Percentiles rank a stretch among this genome's conserved stretches.
These are phyloP conservation scores for Tragelaphus scriptus DNA, from an alignment of 2,113 vertebrate genomes.

Conservation along the genomic window DNA sequence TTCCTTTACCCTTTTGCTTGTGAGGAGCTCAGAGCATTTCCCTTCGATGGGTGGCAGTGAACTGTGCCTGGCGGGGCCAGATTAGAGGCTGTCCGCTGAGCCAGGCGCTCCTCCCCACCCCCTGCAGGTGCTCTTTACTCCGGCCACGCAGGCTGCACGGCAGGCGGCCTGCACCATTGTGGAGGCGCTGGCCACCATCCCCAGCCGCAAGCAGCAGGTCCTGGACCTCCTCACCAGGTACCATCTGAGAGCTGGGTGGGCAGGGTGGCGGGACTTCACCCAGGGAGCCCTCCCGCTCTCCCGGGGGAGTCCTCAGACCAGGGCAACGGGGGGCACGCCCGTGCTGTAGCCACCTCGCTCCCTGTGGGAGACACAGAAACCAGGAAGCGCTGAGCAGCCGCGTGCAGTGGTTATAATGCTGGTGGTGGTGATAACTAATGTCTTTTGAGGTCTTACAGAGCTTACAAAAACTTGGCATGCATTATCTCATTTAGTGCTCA, in stretches of 20 bases:
- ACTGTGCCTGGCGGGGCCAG: background rate
- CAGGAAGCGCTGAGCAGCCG: background rate
- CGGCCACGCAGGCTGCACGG: slow-evolving; percentile 95
- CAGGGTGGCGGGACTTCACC: background rate
- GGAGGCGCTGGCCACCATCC: slow-evolving; percentile 95
- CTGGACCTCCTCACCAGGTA: slow-evolving; percentile 98
- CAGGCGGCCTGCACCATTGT: slow-evolving; percentile 98
- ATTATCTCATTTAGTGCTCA: background rate
- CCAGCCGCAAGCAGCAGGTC: slow-evolving; percentile 97
- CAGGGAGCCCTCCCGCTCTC: background rate
- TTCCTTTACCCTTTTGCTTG: background rate
- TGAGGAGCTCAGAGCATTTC: background rate
- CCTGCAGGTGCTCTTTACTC: slow-evolving; percentile 95
- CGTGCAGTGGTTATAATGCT: accelerated
- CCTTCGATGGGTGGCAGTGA: background rate
- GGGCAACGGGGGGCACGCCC: background rate
- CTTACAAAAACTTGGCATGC: background rate
- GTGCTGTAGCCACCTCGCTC: accelerated
- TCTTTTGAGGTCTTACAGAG: background rate
- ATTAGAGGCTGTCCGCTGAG: background rate
- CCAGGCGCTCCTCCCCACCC: background rate
- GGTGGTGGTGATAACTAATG: background rate
- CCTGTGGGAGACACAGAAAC: background rate
- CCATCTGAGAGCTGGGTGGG: background rate
- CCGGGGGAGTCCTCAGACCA: background rate